Conservation (phyloP, 2,888 invertebrate genomes). For the Branchellion lobata region DNA sequence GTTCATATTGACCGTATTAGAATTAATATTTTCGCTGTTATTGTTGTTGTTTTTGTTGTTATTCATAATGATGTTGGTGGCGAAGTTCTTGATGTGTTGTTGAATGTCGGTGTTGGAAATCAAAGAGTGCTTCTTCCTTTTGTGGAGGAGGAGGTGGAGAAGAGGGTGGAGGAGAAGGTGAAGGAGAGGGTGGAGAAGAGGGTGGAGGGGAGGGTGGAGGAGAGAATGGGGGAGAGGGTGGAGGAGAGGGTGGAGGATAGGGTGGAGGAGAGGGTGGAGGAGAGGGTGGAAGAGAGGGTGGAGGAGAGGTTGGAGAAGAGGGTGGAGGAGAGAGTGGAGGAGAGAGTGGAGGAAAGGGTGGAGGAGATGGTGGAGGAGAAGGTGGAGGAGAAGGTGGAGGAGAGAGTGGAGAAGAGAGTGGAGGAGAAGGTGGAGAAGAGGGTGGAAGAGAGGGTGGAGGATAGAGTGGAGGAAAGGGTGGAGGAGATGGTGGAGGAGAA, state of each 20-base stretch:
- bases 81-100: conserved; percentile 69
- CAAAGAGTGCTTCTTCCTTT: conserved; percentile 81
- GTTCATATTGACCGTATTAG: no score
- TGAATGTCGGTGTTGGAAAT: conserved; percentile 83
- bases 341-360: background rate
- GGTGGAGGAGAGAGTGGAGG: no score
- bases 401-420: no score
- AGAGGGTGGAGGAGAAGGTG: no score
- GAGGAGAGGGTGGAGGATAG: background rate
- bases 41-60: background rate
- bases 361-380: background rate
- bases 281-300: no score
- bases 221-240: background rate
- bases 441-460: background rate
- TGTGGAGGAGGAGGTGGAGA: background rate
- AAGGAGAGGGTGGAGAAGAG: no score
- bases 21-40: background rate
- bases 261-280: background rate
- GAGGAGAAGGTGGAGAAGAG: background rate
- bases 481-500: background rate
- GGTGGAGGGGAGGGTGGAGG: background rate
- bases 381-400: background rate
- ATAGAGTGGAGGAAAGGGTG: background rate
- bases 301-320: no score
- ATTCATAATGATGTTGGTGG: conserved; percentile 50